A percentile compares a stretch with the other conserved stretches of the same genome.
Evolutionary conservation across 1,140 invertebrate species (phyloP).

Genomic region (Yoshiicerus persimilis): DNA sequence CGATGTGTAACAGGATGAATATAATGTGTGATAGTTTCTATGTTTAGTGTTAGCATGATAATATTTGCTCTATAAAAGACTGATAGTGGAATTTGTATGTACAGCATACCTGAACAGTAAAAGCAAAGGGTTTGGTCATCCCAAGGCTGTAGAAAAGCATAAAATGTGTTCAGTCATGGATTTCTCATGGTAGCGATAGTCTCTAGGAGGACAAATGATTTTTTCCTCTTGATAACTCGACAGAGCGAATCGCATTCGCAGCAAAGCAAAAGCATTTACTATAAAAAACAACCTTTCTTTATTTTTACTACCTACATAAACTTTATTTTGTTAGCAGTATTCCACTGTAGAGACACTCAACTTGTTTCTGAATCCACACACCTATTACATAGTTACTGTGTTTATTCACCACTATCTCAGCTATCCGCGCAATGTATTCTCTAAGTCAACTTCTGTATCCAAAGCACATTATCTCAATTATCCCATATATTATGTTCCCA

Average conservation of each 20-base stretch:
- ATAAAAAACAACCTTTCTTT: not conserved
- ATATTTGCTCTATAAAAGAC: too few relatives aligned
- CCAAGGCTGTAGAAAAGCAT: conserved; percentile 6
- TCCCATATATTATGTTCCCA: too few relatives aligned
- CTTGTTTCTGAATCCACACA: not conserved
- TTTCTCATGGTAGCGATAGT: conserved; percentile 31
- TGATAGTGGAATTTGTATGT: too few relatives aligned
- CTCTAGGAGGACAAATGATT: conserved; percentile 24
- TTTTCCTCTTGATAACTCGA: conserved; percentile 16
- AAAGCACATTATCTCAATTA: not conserved
- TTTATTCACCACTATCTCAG: too few relatives aligned
- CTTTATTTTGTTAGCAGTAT: too few relatives aligned
- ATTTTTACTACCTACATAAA: not conserved
- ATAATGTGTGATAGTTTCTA: not conserved
- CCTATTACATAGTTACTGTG: not conserved
- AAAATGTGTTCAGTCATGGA: conserved; percentile 27
- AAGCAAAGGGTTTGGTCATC: conserved; percentile 16
- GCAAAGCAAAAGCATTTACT: not conserved
- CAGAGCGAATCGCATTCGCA: conserved; percentile 8
- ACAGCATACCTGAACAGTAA: not conserved
- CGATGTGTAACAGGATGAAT: too few relatives aligned
- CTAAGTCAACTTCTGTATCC: not conserved
- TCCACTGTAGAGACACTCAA: too few relatives aligned
- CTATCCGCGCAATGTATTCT: not conserved
- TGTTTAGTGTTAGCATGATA: not conserved